Base-by-base conservation (phyloP, 2,888 invertebrate species). In the Parochlus steinenii region DNA sequence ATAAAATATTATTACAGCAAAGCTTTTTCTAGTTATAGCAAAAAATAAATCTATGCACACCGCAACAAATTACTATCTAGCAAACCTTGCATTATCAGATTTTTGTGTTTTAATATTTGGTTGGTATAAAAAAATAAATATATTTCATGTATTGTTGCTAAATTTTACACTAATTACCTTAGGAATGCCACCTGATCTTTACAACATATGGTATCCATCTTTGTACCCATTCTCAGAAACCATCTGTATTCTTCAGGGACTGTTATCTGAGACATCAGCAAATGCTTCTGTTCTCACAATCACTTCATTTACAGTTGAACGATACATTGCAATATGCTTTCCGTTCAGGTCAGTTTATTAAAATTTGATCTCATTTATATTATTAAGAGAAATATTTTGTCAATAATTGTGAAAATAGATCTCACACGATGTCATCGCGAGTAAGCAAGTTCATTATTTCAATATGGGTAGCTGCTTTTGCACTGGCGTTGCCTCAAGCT, bases 201-300 rank as follows among this genome's bases (percentile, higher is more conserved):
- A 81, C 51, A 65, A 64, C 41, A 65, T 78, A 28, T 82, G 81
- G 81, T 71, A 70, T 39, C 77, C 75, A 20, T 65, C 69, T 32
- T 71, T 73, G 1, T 81, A 79, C 49, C 67, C 76, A 3, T 71
- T 87, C 43, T 80, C 80, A 1, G 80, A 82, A 49, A 66, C 69
- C 5, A 71, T 81, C 44, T 89, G 87, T 55, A 66, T 81, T 8
- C 56, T 76, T 8, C 63, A 72, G 43, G 79, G 79, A 6, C 67
- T 86, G 31, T 73, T 81, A 1, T 80, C 86, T 1, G 89, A 89
- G 56, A 81, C 81, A n/a, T 77, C 80, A 1, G 75, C 79, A 14
- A 81, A 82, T 51, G 82, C 83, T 1, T 86, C 86, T 1, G 85
- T 89, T 3, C 57, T 81, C 41, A 81, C 79, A 8, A 89, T 89